Conservation (phyloP, 1,140 invertebrate species). For the Leguminivora glycinivorella region DNA sequence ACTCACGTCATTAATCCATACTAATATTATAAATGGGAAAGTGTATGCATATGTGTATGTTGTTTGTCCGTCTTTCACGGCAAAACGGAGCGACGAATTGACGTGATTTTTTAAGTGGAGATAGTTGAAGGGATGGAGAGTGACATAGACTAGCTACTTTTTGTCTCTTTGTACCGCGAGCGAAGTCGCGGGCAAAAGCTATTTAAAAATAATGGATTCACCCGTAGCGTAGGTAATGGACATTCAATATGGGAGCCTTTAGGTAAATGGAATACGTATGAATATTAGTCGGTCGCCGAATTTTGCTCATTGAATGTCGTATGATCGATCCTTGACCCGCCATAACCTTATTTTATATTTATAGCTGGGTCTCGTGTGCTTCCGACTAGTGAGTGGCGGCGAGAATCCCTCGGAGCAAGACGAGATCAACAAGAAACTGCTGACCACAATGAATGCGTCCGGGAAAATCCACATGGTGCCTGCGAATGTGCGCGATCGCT, state of each 20-base stretch:
- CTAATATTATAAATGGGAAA: no score
- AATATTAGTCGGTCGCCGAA: no score
- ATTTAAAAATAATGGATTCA: slow-evolving; percentile 10
- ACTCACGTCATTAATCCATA: no score
- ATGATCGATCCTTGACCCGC: background rate
- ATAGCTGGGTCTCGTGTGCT: slow-evolving; percentile 91
- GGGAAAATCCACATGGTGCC: slow-evolving; percentile 99
- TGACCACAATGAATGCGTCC: slow-evolving; percentile 96
- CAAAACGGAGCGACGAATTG: no score
- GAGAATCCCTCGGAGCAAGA: slow-evolving; percentile 63
- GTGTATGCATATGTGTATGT: no score
- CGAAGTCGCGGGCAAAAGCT: no score
- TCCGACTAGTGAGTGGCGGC: slow-evolving; percentile 91
- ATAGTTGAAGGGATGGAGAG: no score
- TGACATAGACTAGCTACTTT: no score
- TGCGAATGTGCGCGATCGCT: slow-evolving; percentile 93
- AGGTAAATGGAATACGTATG: background rate
- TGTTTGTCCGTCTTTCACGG: no score
- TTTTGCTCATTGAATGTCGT: background rate
- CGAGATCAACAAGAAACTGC: slow-evolving; percentile 94
- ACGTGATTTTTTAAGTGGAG: no score
- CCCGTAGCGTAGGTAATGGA: no score
- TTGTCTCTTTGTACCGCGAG: no score
- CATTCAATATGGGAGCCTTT: background rate
- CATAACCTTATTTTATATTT: background rate